Evolutionary conservation across 1,140 invertebrate genomes (phyloP).

Genomic region (Diuraphis noxia): DNA sequence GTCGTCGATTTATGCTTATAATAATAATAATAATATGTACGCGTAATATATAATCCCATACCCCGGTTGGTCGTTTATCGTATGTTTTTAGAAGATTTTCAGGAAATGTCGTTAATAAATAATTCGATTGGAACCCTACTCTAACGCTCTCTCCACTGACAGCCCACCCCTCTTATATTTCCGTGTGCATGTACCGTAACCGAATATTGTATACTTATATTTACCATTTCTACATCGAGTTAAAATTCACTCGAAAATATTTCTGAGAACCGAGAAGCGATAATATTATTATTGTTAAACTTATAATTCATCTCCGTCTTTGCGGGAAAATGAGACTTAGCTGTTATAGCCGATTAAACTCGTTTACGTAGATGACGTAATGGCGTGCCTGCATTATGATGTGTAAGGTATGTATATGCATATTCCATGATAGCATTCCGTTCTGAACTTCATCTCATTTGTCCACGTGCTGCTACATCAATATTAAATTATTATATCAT

Average conservation of each 20-base stretch:
- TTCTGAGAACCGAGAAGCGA: not conserved
- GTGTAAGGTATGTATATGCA: not conserved
- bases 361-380: not conserved
- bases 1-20: constrained; percentile 9
- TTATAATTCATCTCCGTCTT: not conserved
- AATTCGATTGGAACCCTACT: constrained; percentile 34
- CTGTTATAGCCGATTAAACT: not conserved
- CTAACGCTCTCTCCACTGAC: not conserved
- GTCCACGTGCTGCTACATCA: not conserved
- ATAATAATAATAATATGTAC: not conserved
- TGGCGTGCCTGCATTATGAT: not conserved
- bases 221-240: not conserved
- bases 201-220: not conserved
- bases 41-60: not conserved
- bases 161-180: not conserved
- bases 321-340: not conserved
- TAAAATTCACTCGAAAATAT: not conserved
- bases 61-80: constrained; percentile 25
- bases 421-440: not conserved
- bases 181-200: constrained; percentile 1
- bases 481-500: not conserved
- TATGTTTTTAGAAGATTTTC: constrained; percentile 29
- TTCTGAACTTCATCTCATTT: not conserved
- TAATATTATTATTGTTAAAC: not conserved
- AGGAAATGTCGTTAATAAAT: constrained; percentile 37